A percentile compares a stretch with the other conserved stretches of the same genome.
phyloP scores from a whole-genome alignment of 1,140 invertebrate genomes.

The Atta cephalotes region DNA sequence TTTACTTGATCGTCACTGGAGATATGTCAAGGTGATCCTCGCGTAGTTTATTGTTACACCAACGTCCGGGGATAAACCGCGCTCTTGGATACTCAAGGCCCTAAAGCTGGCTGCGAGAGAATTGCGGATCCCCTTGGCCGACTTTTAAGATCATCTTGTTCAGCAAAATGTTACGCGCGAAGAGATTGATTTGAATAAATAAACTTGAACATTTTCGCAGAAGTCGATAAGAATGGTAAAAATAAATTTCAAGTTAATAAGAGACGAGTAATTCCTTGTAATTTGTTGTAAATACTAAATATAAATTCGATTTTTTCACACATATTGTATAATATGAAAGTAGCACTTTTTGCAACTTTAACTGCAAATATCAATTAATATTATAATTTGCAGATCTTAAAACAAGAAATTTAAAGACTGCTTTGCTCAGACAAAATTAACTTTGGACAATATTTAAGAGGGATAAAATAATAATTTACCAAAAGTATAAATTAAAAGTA shows the following conservation, averaged over 20 bases:
- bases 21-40: conserved; percentile 62
- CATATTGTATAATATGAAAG: too few species aligned
- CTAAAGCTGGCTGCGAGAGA: background rate
- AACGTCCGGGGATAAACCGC: background rate
- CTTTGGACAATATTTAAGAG: background rate
- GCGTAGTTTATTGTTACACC: conserved; percentile 40
- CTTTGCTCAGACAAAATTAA: background rate
- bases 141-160: conserved; percentile 10
- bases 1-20: conserved; percentile 14
- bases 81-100: conserved; percentile 1
- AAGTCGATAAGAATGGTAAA: background rate
- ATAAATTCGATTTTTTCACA: too few species aligned
- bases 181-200: background rate
- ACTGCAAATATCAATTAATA: too few species aligned
- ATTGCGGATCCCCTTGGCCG: background rate
- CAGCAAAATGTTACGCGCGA: background rate
- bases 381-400: background rate
- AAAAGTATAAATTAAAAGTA: background rate
- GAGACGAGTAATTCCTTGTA: too few species aligned
- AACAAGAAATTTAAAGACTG: background rate
- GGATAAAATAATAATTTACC: background rate
- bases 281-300: too few species aligned
- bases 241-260: background rate
- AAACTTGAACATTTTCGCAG: background rate
- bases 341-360: too few species aligned